Percentiles rank a stretch among this genome's conserved stretches.
Conservation (phyloP, 2,113 vertebrate genomes). For the Corythaeola cristata region DNA sequence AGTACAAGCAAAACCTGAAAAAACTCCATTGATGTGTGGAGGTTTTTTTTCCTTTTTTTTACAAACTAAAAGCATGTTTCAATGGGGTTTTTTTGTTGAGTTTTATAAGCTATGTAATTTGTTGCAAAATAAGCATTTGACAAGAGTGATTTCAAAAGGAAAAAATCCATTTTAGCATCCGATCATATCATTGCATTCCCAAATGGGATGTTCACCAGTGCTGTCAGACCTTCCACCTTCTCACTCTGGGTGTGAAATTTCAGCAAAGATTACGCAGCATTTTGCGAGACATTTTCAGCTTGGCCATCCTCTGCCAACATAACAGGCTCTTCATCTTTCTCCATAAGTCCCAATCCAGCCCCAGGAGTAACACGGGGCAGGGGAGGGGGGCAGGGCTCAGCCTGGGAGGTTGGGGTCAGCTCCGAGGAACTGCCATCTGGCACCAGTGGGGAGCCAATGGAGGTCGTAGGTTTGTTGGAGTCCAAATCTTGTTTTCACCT, state of each 20-base stretch:
- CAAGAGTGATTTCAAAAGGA: not conserved
- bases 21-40: not conserved
- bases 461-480: not conserved
- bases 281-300: not conserved
- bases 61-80: not conserved
- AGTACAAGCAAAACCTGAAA: not conserved
- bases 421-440: not conserved
- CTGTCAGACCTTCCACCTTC: not conserved
- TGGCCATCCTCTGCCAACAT: rapidly evolving
- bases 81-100: not conserved
- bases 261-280: not conserved
- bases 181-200: not conserved
- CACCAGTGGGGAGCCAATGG: not conserved
- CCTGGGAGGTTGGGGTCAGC: not conserved
- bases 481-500: not conserved
- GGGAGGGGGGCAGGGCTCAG: too few relatives aligned
- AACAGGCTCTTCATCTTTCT: not conserved
- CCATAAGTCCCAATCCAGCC: too few relatives aligned
- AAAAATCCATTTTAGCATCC: not conserved
- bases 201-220: not conserved
- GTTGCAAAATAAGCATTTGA: not conserved
- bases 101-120: not conserved
- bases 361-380: too few relatives aligned
- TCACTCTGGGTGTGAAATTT: not conserved
- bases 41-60: not conserved